phyloP scores from a whole-genome alignment of 2,888 invertebrate species.

The Agrochola lychnidis region DNA sequence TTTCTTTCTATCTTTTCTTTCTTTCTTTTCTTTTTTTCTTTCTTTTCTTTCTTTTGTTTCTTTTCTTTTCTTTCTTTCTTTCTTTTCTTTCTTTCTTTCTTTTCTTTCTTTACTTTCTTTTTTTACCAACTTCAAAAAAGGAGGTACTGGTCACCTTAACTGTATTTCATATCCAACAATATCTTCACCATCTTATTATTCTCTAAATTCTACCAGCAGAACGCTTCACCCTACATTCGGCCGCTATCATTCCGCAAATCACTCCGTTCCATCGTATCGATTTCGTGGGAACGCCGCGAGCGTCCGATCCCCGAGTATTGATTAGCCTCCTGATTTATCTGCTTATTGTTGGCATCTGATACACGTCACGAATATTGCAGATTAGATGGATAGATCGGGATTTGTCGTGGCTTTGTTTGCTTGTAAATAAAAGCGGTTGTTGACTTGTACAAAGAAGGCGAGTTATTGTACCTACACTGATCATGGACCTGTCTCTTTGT shows the following conservation, averaged over 20 bases:
- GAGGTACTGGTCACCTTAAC: not conserved
- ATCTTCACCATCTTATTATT: not conserved
- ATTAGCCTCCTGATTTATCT: slow-evolving; percentile 79
- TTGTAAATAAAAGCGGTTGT: slow-evolving; percentile 41
- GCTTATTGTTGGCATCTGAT: slow-evolving; percentile 79
- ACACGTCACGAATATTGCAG: slow-evolving; percentile 74
- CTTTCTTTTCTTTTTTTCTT: too few relatives aligned
- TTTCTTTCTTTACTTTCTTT: too few relatives aligned
- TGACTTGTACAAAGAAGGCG: slow-evolving; percentile 22
- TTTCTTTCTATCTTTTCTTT: too few relatives aligned
- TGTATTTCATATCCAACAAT: slow-evolving; percentile 24
- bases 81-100: too few relatives aligned
- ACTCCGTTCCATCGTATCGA: slow-evolving; percentile 57
- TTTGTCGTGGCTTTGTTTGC: slow-evolving; percentile 59
- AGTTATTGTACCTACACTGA: slow-evolving; percentile 13
- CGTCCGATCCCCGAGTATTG: slow-evolving; percentile 76
- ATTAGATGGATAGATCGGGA: slow-evolving; percentile 50
- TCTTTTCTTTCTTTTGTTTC: too few relatives aligned
- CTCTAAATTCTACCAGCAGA: slow-evolving; percentile 21
- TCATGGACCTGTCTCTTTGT: not conserved
- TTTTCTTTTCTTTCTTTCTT: too few relatives aligned
- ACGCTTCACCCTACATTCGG: slow-evolving; percentile 59
- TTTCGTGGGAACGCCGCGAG: slow-evolving; percentile 82
- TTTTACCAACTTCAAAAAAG: not conserved
- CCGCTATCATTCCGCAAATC: slow-evolving; percentile 76